Evolutionary conservation across 2,113 vertebrate genomes (phyloP).

Genomic region (Malurus cyaneus): DNA sequence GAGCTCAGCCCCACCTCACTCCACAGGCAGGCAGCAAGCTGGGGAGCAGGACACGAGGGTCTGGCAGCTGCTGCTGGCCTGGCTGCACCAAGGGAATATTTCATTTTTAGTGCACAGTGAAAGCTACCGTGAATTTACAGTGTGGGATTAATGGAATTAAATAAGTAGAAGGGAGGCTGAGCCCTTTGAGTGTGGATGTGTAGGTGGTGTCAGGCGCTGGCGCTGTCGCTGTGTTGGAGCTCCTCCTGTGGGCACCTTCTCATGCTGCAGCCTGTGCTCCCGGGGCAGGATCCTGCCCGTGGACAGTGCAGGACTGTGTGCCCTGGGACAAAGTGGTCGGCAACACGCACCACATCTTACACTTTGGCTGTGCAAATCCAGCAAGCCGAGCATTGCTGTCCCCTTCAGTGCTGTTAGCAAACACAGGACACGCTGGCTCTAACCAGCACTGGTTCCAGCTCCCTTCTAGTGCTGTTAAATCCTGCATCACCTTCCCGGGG

Average conservation of each 20-base stretch:
- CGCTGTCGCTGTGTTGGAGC: slow-evolving; percentile 48
- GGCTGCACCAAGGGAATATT: not conserved
- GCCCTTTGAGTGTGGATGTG: not conserved
- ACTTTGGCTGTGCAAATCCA: not conserved
- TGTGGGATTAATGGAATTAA: slow-evolving; percentile 54
- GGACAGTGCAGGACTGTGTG: fast-evolving
- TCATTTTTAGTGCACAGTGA: slow-evolving; percentile 31
- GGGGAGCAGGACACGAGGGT: not conserved
- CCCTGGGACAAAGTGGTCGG: no score
- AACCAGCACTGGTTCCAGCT: not conserved
- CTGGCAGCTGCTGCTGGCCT: not conserved
- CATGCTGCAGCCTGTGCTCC: not conserved
- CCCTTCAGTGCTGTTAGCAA: not conserved
- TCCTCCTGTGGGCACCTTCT: slow-evolving; percentile 56
- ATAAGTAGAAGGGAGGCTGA: not conserved
- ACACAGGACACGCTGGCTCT: not conserved
- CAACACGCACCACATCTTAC: fast-evolving
- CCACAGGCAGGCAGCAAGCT: not conserved
- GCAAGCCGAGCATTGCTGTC: fast-evolving
- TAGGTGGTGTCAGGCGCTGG: not conserved
- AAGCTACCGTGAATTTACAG: slow-evolving; percentile 28
- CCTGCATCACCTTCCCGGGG: not conserved
- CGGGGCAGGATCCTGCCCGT: not conserved
- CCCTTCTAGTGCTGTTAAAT: not conserved
- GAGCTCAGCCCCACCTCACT: fast-evolving